Base-by-base conservation (phyloP, 2,113 vertebrate species). In the Zapus hudsonius region DNA sequence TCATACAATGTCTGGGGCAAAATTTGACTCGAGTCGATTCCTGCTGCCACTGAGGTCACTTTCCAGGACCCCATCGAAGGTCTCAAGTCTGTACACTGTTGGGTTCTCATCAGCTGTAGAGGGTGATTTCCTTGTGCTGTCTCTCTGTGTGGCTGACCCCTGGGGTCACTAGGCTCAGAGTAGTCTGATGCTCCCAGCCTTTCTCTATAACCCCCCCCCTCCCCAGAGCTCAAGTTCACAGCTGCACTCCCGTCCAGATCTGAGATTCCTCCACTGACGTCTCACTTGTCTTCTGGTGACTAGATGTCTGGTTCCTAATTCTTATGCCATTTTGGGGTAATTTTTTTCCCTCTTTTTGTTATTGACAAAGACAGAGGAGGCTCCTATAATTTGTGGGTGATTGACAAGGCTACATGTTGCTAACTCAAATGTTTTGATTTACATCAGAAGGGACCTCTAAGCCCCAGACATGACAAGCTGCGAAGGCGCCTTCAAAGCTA, bases 311-410 rank as follows among this genome's bases (percentile, higher is more conserved):
- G 74, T 83, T 95, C 95, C 93, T 96, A 97, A 96, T 96, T 92
- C 92, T 90, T 94, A 97, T 97, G 97, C 20, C 12, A 93, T 96
- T 96, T 86, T 72, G 90, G 93, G 80, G 61, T 47, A 73, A 92
- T 94, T 92, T 95, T 84, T 75, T 20, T 76, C 22, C 78, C 82
- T 90, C 86, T 84, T 89, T 95, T 92, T 92, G 84, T 90, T 94
- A 93, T 74, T 64, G 92, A 97, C 96, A 95, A 91, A 92, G 90
- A 86, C 87, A 81, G 95, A 91, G 70, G 80, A 97, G 95, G 74
- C 66, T 96, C 92, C 97, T 90, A n/a, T 47, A 96, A 96, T 96
- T 97, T 96, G 94, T 93, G 96, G 93, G 81, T 97, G 96, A 97
- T 90, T 95, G 75, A 87, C 94, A 96, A 94, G 94, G 79, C 85